Conservation (phyloP, 2,113 vertebrate species). For the Pristiophorus japonicus region DNA sequence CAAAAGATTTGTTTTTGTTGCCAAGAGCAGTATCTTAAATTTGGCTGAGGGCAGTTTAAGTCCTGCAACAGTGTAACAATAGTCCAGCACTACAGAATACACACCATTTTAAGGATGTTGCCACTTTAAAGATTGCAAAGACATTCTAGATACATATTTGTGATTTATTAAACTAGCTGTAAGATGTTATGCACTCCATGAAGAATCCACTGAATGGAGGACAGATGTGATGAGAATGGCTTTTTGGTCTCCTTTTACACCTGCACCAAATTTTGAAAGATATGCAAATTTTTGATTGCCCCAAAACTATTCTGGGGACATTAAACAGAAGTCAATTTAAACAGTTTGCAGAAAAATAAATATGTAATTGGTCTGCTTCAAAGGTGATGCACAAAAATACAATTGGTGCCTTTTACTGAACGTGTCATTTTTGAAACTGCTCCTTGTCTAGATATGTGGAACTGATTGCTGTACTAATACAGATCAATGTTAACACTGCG, state of each 20-base stretch:
- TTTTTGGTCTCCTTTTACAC: neutral
- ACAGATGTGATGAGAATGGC: neutral
- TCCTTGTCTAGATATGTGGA: neutral
- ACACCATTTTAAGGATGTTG: neutral
- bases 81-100: neutral
- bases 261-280: neutral
- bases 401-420: neutral
- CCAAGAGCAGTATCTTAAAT: neutral
- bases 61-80: neutral
- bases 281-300: neutral
- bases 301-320: neutral
- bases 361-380: neutral
- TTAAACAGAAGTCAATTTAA: neutral
- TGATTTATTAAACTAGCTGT: slow-evolving; percentile 15
- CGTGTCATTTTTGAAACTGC: neutral
- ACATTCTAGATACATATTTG: neutral
- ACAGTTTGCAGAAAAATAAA: neutral
- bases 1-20: neutral
- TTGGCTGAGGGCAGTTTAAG: neutral
- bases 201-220: neutral
- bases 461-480: neutral
- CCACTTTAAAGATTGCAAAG: neutral
- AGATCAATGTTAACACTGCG: neutral
- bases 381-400: neutral
- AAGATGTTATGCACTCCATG: neutral